These are phyloP conservation scores for Drosophila sp. DNA, from an alignment of 1,140 invertebrate species.

Conservation along the genomic window DNA sequence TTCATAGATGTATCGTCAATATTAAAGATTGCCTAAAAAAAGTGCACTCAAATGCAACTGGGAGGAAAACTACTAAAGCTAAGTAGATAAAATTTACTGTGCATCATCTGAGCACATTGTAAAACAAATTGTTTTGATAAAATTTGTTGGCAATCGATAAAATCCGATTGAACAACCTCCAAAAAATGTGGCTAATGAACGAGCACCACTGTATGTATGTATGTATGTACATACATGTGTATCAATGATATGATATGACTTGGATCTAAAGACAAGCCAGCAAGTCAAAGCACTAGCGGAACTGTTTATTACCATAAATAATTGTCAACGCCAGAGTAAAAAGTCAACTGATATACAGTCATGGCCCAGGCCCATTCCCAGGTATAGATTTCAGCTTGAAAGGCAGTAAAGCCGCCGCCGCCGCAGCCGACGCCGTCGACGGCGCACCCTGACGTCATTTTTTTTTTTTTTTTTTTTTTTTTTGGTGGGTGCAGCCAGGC, in stretches of 20 bases:
- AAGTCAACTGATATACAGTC: conserved; percentile 77
- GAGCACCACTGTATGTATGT: too few species aligned
- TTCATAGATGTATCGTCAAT: too few species aligned
- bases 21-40: too few species aligned
- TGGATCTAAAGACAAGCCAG: conserved; percentile 13
- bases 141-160: too few species aligned
- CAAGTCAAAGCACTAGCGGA: conserved; percentile 50
- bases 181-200: too few species aligned
- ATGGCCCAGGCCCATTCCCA: conserved; percentile 52
- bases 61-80: too few species aligned
- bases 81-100: too few species aligned
- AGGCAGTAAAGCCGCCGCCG: conserved; percentile 54
- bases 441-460: conserved; percentile 77
- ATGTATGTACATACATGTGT: conserved; percentile 13
- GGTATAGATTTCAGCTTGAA: conserved; percentile 78
- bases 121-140: too few species aligned
- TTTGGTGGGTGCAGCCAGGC: conserved; percentile 65
- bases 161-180: too few species aligned
- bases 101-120: too few species aligned
- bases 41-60: too few species aligned
- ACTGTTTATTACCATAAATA: conserved; percentile 82
- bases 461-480: conserved; percentile 15
- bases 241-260: conserved; percentile 14
- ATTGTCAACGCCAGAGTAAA: conserved; percentile 71
- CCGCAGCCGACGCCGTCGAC: conserved; percentile 46